Evolutionary conservation across 2,888 invertebrate species (phyloP).

Genomic region (Campaea margaritaria): DNA sequence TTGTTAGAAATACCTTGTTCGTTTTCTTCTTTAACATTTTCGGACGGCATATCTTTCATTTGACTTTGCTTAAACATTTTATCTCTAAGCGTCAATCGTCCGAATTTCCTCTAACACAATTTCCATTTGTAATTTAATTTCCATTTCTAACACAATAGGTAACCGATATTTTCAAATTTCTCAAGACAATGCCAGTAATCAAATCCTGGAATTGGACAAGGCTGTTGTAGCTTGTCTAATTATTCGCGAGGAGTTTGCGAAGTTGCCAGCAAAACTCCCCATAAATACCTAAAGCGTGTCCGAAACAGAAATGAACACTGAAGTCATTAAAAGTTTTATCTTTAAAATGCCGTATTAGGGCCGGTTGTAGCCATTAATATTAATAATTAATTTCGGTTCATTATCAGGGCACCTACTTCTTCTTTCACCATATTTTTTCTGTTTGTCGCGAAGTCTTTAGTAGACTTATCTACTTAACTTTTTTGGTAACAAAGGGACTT

Average conservation of each 20-base stretch:
- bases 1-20: too few species aligned
- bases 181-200: slow-evolving; percentile 36
- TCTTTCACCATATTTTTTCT: neutral
- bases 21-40: too few species aligned
- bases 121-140: slow-evolving; percentile 24
- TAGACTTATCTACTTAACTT: slow-evolving; percentile 1
- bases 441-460: neutral
- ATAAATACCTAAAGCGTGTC: slow-evolving; percentile 51
- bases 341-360: slow-evolving; percentile 45
- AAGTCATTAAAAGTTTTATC: slow-evolving; percentile 58
- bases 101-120: slow-evolving; percentile 12
- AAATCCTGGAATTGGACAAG: slow-evolving; percentile 39
- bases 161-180: slow-evolving; percentile 35
- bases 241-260: slow-evolving; percentile 48
- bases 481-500: neutral
- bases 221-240: slow-evolving; percentile 45
- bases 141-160: slow-evolving; percentile 30
- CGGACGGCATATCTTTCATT: neutral
- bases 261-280: slow-evolving; percentile 43
- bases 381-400: slow-evolving; percentile 18
- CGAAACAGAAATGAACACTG: slow-evolving; percentile 55
- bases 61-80: neutral
- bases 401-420: slow-evolving; percentile 12
- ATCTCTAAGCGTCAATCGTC: slow-evolving; percentile 6
- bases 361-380: slow-evolving; percentile 16